These are phyloP conservation scores for Xerus rutilus DNA, from an alignment of 2,797 vertebrate genomes.

Conservation along the genomic window DNA sequence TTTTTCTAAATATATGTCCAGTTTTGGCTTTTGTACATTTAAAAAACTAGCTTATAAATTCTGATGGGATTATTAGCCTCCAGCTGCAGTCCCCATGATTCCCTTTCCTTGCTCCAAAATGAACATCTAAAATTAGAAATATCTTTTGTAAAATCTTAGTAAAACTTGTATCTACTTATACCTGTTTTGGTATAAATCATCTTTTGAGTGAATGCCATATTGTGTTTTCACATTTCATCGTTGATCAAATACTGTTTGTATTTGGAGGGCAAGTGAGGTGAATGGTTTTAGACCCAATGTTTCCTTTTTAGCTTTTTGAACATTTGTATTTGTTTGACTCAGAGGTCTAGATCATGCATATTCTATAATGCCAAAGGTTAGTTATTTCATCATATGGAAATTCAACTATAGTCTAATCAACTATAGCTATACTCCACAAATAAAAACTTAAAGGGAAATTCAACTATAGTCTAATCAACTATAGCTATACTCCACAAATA, in stretches of 20 bases:
- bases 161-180: conserved; percentile 44
- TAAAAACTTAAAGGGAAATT: conserved; percentile 46
- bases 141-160: conserved; percentile 13
- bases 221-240: conserved; percentile 52
- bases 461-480: background rate
- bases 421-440: background rate
- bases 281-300: background rate
- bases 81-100: background rate
- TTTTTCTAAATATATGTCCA: conserved; percentile 18
- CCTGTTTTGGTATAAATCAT: conserved; percentile 55
- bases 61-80: conserved; percentile 11
- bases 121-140: conserved; percentile 54
- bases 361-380: background rate
- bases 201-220: conserved; percentile 1
- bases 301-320: background rate
- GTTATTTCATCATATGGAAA: background rate
- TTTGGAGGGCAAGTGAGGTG: conserved; percentile 49
- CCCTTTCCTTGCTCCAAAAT: background rate
- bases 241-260: conserved; percentile 50
- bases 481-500: conserved; percentile 6
- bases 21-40: conserved; percentile 26
- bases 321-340: conserved; percentile 15
- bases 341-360: background rate
- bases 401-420: background rate
- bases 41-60: conserved; percentile 22